These are phyloP conservation scores for Peromyscus californicus DNA, from an alignment of 2,113 vertebrate species.

Conservation along the genomic window DNA sequence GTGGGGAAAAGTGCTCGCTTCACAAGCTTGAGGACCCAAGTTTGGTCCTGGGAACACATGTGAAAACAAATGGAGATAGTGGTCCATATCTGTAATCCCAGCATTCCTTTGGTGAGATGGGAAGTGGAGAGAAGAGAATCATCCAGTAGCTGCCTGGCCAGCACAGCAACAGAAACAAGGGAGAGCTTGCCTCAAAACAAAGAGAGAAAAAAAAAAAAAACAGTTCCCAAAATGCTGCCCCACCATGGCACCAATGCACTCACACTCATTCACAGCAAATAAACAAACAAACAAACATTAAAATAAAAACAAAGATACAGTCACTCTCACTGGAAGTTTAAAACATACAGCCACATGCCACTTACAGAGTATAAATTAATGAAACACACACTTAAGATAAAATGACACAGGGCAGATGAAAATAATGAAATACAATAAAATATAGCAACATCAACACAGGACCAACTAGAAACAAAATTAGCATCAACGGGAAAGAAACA, in stretches of 20 bases:
- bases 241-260: too few relatives aligned
- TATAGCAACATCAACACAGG: not conserved
- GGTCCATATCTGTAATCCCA: not conserved
- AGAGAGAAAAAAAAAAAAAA: not conserved
- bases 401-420: not conserved
- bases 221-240: not conserved
- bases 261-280: not conserved
- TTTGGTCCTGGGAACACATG: not conserved
- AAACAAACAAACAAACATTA: not conserved
- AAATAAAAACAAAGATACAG: not conserved
- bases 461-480: constrained; percentile 35
- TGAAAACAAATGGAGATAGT: not conserved
- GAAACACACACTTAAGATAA: not conserved
- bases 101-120: not conserved
- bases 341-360: not conserved
- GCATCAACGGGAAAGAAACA: not conserved
- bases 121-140: not conserved
- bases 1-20: not conserved
- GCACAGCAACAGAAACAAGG: not conserved
- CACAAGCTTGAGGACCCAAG: not conserved
- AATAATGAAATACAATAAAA: constrained; percentile 6
- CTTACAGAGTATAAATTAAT: not conserved
- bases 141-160: not conserved
- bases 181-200: not conserved
- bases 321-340: not conserved